Evolutionary conservation across 2,113 vertebrate genomes (phyloP), one percentile per base, ranked within the genome.

Genomic region (Rhodinocichla rosea): DNA sequence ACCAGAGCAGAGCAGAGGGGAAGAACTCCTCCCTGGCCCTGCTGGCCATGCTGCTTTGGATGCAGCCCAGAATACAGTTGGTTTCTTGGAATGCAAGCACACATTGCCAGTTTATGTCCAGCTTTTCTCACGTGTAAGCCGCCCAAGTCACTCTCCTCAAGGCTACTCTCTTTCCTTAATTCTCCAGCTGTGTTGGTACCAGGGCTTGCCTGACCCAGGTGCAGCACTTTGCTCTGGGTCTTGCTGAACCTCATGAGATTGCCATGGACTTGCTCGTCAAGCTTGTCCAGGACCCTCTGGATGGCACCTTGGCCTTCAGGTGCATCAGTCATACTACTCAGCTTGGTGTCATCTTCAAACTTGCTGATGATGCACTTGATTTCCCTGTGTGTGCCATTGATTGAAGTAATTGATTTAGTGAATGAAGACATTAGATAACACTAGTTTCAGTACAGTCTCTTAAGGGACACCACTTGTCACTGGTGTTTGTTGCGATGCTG

Each of bases 31-130:
- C 33, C 15, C 44, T 67, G 0, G 1, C 24, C 28, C 7, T 50
- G 35, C 23, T 82, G n/a, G 0, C 28, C 20, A 21, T 0, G 0
- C 7, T 52, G 13, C 52, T 44, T 37, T 60, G 24, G 27, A 52
- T 53, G n/a, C 39, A 75, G n/a, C 20, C 15, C 39, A 45, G 24
- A 30, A n/a, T 9, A 18, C 14, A 32, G 9, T 1, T 68, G n/a
- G 1, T 33, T 60, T 60, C 32, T 21, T 53, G 53, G 15, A 45
- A 52, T 68, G 20, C 28, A 53, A 26, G 24, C 17, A 35, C 20
- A 19, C 7, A 19, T 47, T 75, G 13, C 53, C 7, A 39, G 9
- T 37, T 60, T 26, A 40, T 47, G 26, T 40, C n/a, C 20, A 39
- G 24, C 30, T 67, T 68, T 68, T 60, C n/a, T 32, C 45, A 24